Conservation (phyloP, 2,888 invertebrate genomes). For the Acanthacorydalis orientalis region DNA sequence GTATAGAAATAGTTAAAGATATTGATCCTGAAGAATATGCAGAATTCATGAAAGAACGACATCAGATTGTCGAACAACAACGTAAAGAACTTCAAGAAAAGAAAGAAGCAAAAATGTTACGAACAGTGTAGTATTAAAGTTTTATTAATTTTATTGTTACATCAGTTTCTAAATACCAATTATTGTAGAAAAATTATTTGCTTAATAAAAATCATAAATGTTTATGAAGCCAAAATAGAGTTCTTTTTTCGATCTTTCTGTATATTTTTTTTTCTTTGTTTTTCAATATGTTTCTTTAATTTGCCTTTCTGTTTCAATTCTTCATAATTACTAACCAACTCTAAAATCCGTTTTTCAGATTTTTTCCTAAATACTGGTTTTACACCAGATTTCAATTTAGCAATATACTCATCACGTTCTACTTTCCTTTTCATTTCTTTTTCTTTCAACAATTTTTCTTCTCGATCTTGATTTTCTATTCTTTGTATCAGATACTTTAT, state of each 20-base stretch:
- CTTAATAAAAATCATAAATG: background rate
- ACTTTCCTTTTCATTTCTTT: slow-evolving; percentile 33
- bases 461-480: slow-evolving; percentile 63
- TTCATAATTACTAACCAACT: slow-evolving; percentile 64
- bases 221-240: no score
- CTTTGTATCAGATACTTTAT: slow-evolving; percentile 57
- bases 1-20: slow-evolving; percentile 67
- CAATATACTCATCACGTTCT: slow-evolving; percentile 37
- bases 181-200: background rate
- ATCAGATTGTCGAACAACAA: slow-evolving; percentile 50
- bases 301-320: slow-evolving; percentile 61
- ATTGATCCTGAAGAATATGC: slow-evolving; percentile 67
- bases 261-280: slow-evolving; percentile 59
- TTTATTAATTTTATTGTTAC: background rate
- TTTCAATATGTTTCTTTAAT: slow-evolving; percentile 64
- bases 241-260: slow-evolving; percentile 16
- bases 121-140: slow-evolving; percentile 41
- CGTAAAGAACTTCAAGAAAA: slow-evolving; percentile 61
- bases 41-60: slow-evolving; percentile 63
- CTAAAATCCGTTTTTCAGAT: slow-evolving; percentile 60
- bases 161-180: background rate
- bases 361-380: slow-evolving; percentile 57
- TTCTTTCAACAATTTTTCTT: slow-evolving; percentile 37
- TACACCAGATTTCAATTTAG: slow-evolving; percentile 45
- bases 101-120: slow-evolving; percentile 79